Evolutionary conservation across 2,888 invertebrate species (phyloP).

Genomic region (Troides aeacus): DNA sequence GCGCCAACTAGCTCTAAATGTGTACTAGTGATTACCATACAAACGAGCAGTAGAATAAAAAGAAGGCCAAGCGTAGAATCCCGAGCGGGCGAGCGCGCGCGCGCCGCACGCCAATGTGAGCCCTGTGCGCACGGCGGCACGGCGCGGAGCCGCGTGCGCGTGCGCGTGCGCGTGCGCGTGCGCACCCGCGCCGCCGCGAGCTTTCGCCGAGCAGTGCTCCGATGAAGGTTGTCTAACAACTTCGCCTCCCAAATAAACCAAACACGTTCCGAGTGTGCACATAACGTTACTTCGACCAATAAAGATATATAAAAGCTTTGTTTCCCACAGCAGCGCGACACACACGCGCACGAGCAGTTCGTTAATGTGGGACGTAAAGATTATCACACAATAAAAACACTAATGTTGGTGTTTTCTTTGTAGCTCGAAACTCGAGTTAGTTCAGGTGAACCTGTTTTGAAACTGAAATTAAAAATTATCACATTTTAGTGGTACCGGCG

Average conservation of each 20-base stretch:
- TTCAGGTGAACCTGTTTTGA: no score
- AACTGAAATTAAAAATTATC: no score
- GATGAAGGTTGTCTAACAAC: conserved; percentile 27
- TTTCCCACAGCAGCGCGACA: not conserved
- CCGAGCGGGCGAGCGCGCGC: no score
- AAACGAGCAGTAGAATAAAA: conserved; percentile 37
- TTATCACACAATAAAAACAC: not conserved
- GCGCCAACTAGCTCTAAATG: conserved; percentile 36
- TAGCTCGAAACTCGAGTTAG: no score
- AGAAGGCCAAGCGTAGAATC: conserved; percentile 30
- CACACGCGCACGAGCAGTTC: no score
- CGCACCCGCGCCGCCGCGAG: not conserved
- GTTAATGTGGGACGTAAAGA: not conserved
- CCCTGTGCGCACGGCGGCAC: not conserved
- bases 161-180: not conserved
- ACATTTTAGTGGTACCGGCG: no score
- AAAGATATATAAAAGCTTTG: conserved; percentile 10
- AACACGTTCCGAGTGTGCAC: conserved; percentile 20
- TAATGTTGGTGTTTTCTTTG: not conserved
- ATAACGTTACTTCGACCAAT: conserved; percentile 21
- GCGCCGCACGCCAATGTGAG: not conserved
- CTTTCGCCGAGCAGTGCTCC: conserved; percentile 9
- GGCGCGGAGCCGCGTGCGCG: conserved; percentile 4
- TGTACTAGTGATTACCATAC: conserved; percentile 37
- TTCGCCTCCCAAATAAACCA: conserved; percentile 26